Conservation (phyloP, 2,888 invertebrate genomes). For the Dynastes hyllus region DNA sequence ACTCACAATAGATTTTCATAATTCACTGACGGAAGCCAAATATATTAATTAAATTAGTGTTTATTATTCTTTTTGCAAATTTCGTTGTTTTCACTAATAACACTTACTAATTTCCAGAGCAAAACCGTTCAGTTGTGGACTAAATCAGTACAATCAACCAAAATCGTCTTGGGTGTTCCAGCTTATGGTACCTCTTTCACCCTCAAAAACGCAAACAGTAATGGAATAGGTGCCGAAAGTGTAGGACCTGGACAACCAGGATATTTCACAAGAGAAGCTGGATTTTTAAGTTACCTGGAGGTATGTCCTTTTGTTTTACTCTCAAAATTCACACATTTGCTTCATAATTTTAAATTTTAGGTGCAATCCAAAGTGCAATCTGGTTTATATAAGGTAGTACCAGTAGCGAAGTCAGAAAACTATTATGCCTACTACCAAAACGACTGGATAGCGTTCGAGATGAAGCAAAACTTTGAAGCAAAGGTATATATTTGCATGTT, state of each 20-base stretch:
- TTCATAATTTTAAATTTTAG: conserved; percentile 15
- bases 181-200: conserved; percentile 58
- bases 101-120: conserved; percentile 58
- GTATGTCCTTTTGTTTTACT: conserved; percentile 48
- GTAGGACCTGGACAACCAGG: conserved; percentile 44
- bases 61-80: too few relatives aligned
- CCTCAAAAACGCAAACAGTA: conserved; percentile 46
- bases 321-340: not conserved
- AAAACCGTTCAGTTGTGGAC: conserved; percentile 69
- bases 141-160: conserved; percentile 60
- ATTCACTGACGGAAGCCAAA: too few relatives aligned
- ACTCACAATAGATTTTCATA: too few relatives aligned
- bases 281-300: conserved; percentile 59
- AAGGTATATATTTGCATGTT: conserved; percentile 58
- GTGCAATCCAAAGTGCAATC: conserved; percentile 12
- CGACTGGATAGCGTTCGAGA: conserved; percentile 64
- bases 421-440: conserved; percentile 61
- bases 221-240: conserved; percentile 53
- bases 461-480: conserved; percentile 56
- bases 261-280: conserved; percentile 55
- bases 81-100: too few relatives aligned
- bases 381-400: conserved; percentile 42
- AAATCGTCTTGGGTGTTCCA: conserved; percentile 58
- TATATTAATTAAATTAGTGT: too few relatives aligned
- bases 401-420: conserved; percentile 56